Conservation (phyloP, 2,113 vertebrate species). For the Anolis sagrei region DNA sequence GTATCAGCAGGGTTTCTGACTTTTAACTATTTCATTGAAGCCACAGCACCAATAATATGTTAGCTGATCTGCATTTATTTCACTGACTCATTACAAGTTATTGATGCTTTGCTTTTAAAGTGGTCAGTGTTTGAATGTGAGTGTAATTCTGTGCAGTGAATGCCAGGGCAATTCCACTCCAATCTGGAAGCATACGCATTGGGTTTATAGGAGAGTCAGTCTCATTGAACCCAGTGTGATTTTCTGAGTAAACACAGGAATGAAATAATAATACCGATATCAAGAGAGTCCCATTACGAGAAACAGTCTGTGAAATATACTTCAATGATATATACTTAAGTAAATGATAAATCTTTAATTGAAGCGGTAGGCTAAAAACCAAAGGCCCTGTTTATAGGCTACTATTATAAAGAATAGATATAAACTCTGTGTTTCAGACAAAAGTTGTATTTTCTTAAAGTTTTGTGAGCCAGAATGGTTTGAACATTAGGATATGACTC, state of each 20-base stretch:
- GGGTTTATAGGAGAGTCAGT: neutral
- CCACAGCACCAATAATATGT: neutral
- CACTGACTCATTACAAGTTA: neutral
- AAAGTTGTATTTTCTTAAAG: too few species aligned
- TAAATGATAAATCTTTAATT: neutral
- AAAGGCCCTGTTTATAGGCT: neutral
- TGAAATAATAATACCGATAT: too few species aligned
- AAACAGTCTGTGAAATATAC: accelerated
- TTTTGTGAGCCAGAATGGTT: too few species aligned
- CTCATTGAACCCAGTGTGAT: neutral
- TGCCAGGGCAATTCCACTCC: constrained; percentile 17
- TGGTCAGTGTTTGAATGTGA: constrained; percentile 2
- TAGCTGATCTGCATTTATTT: neutral
- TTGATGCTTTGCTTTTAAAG: neutral
- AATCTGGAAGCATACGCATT: neutral
- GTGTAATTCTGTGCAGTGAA: neutral
- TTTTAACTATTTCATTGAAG: constrained; percentile 4
- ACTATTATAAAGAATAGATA: neutral
- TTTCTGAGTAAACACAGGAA: neutral
- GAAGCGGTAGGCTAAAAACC: constrained; percentile 3
- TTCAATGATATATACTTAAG: neutral
- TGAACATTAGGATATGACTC: too few species aligned
- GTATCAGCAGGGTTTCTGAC: constrained; percentile 26
- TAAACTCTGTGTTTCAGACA: neutral
- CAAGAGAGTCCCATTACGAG: too few species aligned